These are phyloP conservation scores for Plecotus auritus DNA, from an alignment of 2,113 vertebrate genomes.

Conservation along the genomic window DNA sequence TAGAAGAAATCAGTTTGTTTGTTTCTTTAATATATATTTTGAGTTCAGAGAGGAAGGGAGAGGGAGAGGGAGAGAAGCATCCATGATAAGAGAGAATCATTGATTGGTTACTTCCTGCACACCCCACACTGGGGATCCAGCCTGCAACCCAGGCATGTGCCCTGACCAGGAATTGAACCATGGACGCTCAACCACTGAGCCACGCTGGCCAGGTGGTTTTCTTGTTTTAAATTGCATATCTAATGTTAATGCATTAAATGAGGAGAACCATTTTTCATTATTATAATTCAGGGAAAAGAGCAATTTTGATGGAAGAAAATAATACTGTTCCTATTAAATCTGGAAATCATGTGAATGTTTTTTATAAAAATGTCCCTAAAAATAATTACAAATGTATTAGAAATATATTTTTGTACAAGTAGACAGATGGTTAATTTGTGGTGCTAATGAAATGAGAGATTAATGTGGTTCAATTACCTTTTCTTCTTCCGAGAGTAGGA, in stretches of 20 bases:
- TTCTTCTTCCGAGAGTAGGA: conserved; percentile 45
- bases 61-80: too few species aligned
- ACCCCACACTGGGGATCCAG: too few species aligned
- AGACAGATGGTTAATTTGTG: conserved; percentile 69
- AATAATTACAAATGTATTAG: background rate
- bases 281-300: background rate
- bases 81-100: too few species aligned
- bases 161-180: too few species aligned
- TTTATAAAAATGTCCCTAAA: background rate
- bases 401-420: conserved; percentile 61
- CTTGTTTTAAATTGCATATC: background rate
- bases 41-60: too few species aligned
- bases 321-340: conserved; percentile 1
- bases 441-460: conserved; percentile 72
- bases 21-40: background rate
- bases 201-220: too few species aligned
- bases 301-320: background rate
- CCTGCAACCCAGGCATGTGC: too few species aligned
- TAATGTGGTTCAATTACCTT: conserved; percentile 61
- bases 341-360: background rate
- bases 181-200: too few species aligned
- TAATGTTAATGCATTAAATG: background rate
- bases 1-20: background rate
- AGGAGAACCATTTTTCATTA: background rate
- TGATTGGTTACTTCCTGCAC: too few species aligned